Base-by-base conservation (phyloP, 2,888 invertebrate genomes). In the Tetranychus piercei region DNA sequence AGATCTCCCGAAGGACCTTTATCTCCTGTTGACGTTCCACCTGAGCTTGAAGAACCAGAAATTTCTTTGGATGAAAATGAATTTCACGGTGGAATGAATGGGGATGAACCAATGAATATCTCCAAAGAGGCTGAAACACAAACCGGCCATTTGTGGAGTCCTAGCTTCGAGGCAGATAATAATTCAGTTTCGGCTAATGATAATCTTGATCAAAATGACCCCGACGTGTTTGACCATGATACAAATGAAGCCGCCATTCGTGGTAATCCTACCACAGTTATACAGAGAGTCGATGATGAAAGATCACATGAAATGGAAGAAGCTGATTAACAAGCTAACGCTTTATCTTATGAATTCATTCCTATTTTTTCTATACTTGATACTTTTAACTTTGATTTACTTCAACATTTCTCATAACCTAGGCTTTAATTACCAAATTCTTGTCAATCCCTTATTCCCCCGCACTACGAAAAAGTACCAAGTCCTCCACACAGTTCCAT, bases 1-100 rank as follows among this genome's bases (percentile, higher is more conserved):
- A 55, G 15, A 55, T 55, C 55, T 55, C 55, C 55, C 9, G 69
- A 69, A 22, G 34, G 69, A 23, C 69, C 69, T 6, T 69, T 69
- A 11, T 69, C 69, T 20, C 69, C 69, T 11, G 22, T 69, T 69
- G 69, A 69, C 22, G 34, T 69, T 69, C 69, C 69, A 20, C 69
- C 69, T 6, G 22, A 69, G 23, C 69, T 22, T 6, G 69, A 23
- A 23, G 69, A 69, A 7, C 69, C 69, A 11, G 69, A 69, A 69
- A 6, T 55, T 15, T 9, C 15, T 55, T 15, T 15, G 11, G 15
- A 55, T 6, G 15, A 9, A 7, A 55, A 55, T 55, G 55, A 55
- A 55, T 55, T 55, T 55, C 15, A 55, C 6, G 55, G 55, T 15
- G 55, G 55, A 55, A 34, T 34, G 34, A 34, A 34, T 34, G 55